phyloP scores from a whole-genome alignment of 92 coral and sea anemone genomes.

The Phenganax marumi region DNA sequence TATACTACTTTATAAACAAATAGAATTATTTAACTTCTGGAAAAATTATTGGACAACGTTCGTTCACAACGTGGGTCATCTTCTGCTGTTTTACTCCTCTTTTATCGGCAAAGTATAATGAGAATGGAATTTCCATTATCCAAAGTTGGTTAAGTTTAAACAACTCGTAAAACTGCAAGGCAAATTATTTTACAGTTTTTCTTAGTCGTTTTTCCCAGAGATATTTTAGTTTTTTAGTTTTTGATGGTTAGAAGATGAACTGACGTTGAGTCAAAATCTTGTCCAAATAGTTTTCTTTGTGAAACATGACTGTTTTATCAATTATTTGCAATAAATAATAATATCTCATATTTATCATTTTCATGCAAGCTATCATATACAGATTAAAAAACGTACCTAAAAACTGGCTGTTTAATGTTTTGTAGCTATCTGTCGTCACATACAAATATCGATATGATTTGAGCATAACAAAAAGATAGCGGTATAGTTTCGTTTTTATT shows the following conservation, averaged over 20 bases:
- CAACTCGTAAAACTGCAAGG: background rate
- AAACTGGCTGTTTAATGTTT: conserved; percentile 26
- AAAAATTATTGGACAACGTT: conserved; percentile 8
- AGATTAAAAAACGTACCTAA: conserved; percentile 5
- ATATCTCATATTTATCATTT: background rate
- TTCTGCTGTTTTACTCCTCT: background rate
- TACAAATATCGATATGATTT: background rate
- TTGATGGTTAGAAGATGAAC: background rate
- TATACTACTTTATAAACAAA: background rate
- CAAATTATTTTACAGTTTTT: background rate
- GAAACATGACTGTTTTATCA: background rate
- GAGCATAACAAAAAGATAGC: no score
- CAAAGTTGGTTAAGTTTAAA: background rate
- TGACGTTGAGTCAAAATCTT: conserved; percentile 15
- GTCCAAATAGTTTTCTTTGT: background rate
- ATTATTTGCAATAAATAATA: no score
- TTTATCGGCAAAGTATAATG: no score
- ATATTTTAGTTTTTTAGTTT: no score
- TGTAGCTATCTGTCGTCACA: conserved; percentile 1
- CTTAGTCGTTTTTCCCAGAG: background rate
- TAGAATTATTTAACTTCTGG: background rate
- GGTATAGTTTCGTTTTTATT: no score
- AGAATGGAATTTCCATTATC: background rate
- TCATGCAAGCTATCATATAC: conserved; percentile 4
- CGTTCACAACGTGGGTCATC: conserved; percentile 26